Conservation (phyloP, 2,113 vertebrate genomes). For the Rhynchopsitta pachyrhyncha region DNA sequence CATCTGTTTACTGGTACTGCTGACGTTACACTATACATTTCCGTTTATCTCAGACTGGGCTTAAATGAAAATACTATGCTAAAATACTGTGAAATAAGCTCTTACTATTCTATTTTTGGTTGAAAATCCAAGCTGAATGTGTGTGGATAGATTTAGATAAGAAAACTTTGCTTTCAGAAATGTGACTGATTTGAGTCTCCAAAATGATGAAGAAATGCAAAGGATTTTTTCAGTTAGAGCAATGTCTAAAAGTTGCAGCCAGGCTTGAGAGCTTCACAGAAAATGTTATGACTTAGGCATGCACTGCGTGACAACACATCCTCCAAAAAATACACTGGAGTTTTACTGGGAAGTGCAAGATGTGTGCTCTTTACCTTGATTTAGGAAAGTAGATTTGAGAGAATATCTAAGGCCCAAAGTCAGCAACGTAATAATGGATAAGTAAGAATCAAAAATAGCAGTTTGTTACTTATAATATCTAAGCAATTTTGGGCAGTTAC, state of each 20-base stretch:
- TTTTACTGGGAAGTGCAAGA: background rate
- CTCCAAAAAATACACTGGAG: accelerated
- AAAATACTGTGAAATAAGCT: background rate
- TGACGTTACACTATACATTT: accelerated
- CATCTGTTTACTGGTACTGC: background rate
- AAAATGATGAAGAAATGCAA: background rate
- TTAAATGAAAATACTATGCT: background rate
- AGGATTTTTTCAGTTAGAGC: background rate
- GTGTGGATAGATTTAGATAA: background rate
- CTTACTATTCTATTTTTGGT: background rate
- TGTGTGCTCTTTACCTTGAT: background rate
- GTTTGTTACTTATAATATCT: background rate
- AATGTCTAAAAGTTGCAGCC: background rate
- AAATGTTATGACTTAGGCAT: background rate
- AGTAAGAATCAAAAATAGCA: background rate
- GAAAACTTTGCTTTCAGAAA: background rate
- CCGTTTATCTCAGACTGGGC: background rate
- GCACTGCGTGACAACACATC: background rate
- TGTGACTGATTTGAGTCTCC: background rate
- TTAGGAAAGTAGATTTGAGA: background rate
- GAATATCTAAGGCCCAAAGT: background rate
- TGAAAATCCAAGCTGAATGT: background rate
- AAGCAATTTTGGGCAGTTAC: background rate
- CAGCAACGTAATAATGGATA: background rate
- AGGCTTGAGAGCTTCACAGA: background rate